These are phyloP conservation scores for Spilosoma lubricipeda DNA, from an alignment of 2,888 invertebrate species.

Conservation along the genomic window DNA sequence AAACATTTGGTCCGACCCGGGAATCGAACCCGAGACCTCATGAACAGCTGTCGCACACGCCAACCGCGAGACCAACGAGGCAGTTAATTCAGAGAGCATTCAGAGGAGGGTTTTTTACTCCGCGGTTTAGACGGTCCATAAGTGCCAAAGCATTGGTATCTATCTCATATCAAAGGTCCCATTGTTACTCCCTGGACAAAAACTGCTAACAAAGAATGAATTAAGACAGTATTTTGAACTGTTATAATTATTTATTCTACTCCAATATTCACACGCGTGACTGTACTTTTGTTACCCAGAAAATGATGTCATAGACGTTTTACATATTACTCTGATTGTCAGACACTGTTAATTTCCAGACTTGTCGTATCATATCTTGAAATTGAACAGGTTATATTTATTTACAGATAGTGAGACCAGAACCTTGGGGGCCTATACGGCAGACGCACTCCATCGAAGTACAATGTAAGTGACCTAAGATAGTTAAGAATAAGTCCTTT, in stretches of 20 bases:
- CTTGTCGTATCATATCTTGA: not conserved
- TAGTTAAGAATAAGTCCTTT: not conserved
- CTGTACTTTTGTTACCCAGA: not conserved
- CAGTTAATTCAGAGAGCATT: no score
- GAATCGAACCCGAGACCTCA: no score
- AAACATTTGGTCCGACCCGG: no score
- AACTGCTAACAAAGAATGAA: not conserved
- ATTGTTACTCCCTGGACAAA: not conserved
- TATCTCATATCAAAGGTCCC: no score
- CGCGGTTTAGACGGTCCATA: no score
- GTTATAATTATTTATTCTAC: no score
- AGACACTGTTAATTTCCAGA: not conserved
- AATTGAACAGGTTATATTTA: constrained; percentile 14
- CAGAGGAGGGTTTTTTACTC: no score
- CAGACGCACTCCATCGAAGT: constrained; percentile 93
- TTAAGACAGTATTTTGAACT: not conserved
- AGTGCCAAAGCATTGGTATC: no score
- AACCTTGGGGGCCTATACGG: constrained; percentile 89
- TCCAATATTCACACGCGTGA: not conserved
- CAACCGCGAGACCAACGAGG: no score
- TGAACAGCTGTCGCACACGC: no score
- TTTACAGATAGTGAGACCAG: constrained; percentile 84
- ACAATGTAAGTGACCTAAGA: constrained; percentile 86
- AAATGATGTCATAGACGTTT: not conserved
- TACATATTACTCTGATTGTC: not conserved